Evolutionary conservation across 2,888 invertebrate species (phyloP).

Genomic region (Mellilla xanthometata): DNA sequence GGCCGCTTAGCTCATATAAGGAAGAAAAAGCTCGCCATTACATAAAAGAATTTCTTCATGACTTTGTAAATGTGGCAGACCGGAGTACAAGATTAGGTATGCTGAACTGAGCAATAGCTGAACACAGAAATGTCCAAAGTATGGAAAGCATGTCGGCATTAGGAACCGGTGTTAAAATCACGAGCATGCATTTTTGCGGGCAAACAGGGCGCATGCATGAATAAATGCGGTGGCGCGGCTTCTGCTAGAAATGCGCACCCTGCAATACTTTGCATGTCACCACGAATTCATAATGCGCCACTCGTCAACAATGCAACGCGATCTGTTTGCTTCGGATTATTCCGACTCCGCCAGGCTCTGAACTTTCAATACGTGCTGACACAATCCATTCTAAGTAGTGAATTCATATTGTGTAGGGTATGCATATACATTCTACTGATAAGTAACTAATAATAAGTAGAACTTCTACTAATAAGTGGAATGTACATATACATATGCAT

Average conservation of each 20-base stretch:
- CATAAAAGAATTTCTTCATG: slow-evolving; percentile 3
- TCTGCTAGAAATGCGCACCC: slow-evolving; percentile 19
- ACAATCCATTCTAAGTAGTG: no score
- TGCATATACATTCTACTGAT: no score
- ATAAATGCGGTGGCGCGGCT: slow-evolving; percentile 17
- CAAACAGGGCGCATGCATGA: slow-evolving; percentile 23
- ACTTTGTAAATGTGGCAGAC: slow-evolving; percentile 4
- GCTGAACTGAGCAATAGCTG: background rate
- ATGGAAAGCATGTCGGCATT: slow-evolving; percentile 9
- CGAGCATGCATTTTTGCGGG: slow-evolving; percentile 24
- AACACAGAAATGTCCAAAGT: slow-evolving; percentile 7
- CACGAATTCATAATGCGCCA: slow-evolving; percentile 21
- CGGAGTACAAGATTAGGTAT: slow-evolving; percentile 1
- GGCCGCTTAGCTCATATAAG: no score
- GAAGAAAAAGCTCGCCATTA: slow-evolving; percentile 1
- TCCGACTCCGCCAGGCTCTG: background rate
- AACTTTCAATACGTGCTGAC: no score
- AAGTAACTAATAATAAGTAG: no score
- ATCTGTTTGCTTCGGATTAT: slow-evolving; percentile 20
- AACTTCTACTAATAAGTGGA: no score
- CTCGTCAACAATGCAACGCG: slow-evolving; percentile 19
- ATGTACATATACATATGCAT: no score
- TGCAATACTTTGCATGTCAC: slow-evolving; percentile 21
- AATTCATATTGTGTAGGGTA: no score
- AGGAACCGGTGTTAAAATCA: slow-evolving; percentile 17